Conservation (phyloP, 2,888 invertebrate genomes). For the Synanthedon vespiformis region DNA sequence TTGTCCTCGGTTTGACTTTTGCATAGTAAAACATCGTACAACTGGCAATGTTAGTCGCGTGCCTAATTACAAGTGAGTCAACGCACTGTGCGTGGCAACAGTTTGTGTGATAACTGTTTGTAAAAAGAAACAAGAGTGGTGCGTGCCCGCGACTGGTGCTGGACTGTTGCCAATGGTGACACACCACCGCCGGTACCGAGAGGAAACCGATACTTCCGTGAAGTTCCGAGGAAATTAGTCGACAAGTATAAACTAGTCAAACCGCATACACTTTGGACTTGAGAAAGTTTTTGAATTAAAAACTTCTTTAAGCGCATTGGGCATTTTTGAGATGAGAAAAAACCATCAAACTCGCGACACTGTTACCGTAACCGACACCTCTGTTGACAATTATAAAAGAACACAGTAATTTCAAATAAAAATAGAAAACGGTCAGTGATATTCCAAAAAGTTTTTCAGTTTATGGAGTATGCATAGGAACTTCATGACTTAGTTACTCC, state of each 20-base stretch:
- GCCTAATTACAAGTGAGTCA: conserved; percentile 2
- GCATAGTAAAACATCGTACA: neutral
- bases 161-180: conserved; percentile 2
- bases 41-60: neutral
- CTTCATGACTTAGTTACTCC: too few relatives aligned
- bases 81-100: conserved; percentile 2
- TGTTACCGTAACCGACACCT: too few relatives aligned
- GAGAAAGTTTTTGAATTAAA: too few relatives aligned
- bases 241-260: neutral
- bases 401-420: too few relatives aligned
- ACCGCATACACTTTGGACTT: neutral
- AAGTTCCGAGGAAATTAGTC: neutral
- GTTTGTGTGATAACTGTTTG: neutral
- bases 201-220: conserved; percentile 3
- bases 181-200: conserved; percentile 1
- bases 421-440: too few relatives aligned
- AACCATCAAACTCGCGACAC: too few relatives aligned
- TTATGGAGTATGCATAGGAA: too few relatives aligned
- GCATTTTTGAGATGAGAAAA: too few relatives aligned
- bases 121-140: neutral
- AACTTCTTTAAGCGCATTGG: too few relatives aligned
- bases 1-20: neutral
- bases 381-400: too few relatives aligned
- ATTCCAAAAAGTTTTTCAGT: too few relatives aligned
- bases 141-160: neutral